phyloP scores from a whole-genome alignment of 2,797 vertebrate species.

The Parauchenoglanis punctatus region DNA sequence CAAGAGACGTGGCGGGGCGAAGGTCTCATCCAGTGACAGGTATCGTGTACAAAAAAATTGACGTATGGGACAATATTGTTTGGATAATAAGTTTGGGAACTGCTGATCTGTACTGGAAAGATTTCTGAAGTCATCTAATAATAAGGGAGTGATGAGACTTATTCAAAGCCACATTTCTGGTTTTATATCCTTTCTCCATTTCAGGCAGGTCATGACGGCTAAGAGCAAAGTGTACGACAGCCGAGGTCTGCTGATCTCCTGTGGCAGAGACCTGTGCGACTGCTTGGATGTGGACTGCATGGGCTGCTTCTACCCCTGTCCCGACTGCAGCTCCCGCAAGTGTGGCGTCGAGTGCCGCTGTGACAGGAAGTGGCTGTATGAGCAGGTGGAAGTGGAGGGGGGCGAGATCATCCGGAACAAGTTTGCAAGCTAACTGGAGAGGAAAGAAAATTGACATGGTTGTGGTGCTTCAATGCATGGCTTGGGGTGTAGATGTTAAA shows the following conservation, averaged over 20 bases:
- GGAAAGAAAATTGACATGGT: neutral
- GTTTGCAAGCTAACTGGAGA: conserved; percentile 72
- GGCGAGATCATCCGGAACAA: conserved; percentile 95
- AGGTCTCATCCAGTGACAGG: conserved; percentile 82
- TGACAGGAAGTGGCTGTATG: conserved; percentile 96
- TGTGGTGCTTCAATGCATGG: neutral
- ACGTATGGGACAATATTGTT: no score
- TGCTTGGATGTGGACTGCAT: conserved; percentile 93
- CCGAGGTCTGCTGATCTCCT: conserved; percentile 87
- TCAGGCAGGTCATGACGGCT: conserved; percentile 81
- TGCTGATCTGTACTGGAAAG: neutral
- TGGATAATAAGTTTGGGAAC: neutral
- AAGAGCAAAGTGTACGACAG: conserved; percentile 93
- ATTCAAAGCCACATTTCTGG: neutral
- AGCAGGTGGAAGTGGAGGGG: conserved; percentile 96
- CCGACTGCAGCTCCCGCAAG: conserved; percentile 88
- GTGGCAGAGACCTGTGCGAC: conserved; percentile 91
- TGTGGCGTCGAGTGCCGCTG: conserved; percentile 94
- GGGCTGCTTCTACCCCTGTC: conserved; percentile 96
- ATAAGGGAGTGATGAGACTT: neutral
- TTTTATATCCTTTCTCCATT: neutral
- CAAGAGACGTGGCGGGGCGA: conserved; percentile 79
- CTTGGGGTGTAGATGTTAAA: neutral
- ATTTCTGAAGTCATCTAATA: neutral
- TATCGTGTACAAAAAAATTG: conserved; percentile 57